Evolutionary conservation across 2,888 invertebrate species (phyloP), one percentile per base, ranked within the genome.

Genomic region (Tholera decimalis): DNA sequence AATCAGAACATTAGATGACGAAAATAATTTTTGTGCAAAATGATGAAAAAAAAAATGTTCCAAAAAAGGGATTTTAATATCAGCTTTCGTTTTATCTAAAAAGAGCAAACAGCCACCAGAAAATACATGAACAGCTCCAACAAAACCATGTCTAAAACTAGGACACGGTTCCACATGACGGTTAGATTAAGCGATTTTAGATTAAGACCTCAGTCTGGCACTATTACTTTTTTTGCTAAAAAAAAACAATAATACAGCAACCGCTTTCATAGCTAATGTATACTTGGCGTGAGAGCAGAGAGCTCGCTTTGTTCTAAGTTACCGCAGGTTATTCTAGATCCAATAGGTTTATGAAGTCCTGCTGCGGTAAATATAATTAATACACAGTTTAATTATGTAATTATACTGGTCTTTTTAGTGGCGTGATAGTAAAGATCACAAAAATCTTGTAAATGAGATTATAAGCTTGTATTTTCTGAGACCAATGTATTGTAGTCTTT

Each of bases 271-370:
- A 67, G 78, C 80, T 88, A 86, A 90, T 88, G 84, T 74, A 81
- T 83, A 73, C 77, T 85, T 88, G 75, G 87, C 89, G 87, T 88
- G 88, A 80, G 80, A 77, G 77, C 70, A 75, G 69, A 77, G 61
- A 53, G 55, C 77, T 74, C 15, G 49, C 71, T 77, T 77, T 76
- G 73, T 82, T 79, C 73, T 66, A 61, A 63, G 56, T 30, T 49
- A 64, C 50, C 58, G 47, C 56, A 60, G 76, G 61, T 56, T 56
- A 54, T 60, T 67, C 26, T 54, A 54, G 43, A 54, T 44, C n/a
- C 9, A 24, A 28, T 28, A 28, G 11, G 28, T 43, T 24, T 51
- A 49, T 35, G 15, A 50, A 30, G 28, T 35, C 15, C 4, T 37
- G 4, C 13, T 63, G 18, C 30, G 15, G 22, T 37, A 26, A 9